These are phyloP conservation scores for Sphaeridia pumilis DNA, from an alignment of 2,888 invertebrate species.

Conservation along the genomic window DNA sequence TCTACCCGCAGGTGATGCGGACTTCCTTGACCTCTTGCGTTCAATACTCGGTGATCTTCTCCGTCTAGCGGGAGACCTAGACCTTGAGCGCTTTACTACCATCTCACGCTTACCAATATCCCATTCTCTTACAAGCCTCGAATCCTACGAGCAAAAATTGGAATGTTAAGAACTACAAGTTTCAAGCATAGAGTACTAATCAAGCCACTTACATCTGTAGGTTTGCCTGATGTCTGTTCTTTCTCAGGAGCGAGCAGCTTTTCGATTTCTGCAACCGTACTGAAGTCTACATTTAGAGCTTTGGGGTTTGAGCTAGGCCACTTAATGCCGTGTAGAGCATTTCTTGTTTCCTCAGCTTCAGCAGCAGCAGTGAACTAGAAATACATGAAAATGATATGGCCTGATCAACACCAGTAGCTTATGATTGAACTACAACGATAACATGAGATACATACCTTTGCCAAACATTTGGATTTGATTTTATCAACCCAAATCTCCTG, in stretches of 20 bases:
- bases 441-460: no score
- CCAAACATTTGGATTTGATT: slow-evolving; percentile 94
- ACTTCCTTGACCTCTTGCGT: slow-evolving; percentile 19
- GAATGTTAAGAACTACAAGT: no score
- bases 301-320: slow-evolving; percentile 97
- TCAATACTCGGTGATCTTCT: slow-evolving; percentile 14
- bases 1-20: slow-evolving; percentile 18
- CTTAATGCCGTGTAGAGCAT: slow-evolving; percentile 83
- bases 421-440: no score
- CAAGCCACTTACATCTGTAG: slow-evolving; percentile 27
- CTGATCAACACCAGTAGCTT: no score
- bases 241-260: slow-evolving; percentile 56
- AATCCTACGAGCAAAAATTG: no score
- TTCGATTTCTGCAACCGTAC: slow-evolving; percentile 66
- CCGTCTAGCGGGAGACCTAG: slow-evolving; percentile 8
- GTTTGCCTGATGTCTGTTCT: no score
- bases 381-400: neutral
- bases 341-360: slow-evolving; percentile 73
- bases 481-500: slow-evolving; percentile 95
- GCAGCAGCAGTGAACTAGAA: slow-evolving; percentile 58
- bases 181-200: no score
- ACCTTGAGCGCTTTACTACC: slow-evolving; percentile 45
- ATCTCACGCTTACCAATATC: no score
- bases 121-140: slow-evolving; percentile 75
- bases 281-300: slow-evolving; percentile 79